Percentiles rank a stretch among this genome's conserved stretches.
phyloP scores from a whole-genome alignment of 2,888 invertebrate species.

The Tanypteryx hageni region DNA sequence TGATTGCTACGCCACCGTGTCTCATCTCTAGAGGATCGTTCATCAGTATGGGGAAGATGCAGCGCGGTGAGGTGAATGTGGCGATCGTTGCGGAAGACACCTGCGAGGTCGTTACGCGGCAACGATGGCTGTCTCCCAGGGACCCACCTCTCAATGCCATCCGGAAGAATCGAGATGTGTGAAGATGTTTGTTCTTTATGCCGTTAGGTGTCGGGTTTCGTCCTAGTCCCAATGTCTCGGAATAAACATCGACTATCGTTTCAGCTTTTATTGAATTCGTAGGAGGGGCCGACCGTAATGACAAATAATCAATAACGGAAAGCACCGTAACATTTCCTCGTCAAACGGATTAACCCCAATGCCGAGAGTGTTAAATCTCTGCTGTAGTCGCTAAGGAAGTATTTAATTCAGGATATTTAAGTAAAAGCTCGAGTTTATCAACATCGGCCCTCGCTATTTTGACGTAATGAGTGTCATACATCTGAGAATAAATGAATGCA shows the following conservation, averaged over 20 bases:
- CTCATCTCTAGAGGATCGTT: constrained; percentile 6
- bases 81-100: neutral
- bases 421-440: too few relatives aligned
- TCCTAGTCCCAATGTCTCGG: neutral
- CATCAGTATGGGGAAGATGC: constrained; percentile 12
- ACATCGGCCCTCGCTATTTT: too few relatives aligned
- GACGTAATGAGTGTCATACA: too few relatives aligned
- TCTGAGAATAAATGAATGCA: too few relatives aligned
- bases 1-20: neutral
- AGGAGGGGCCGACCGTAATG: neutral
- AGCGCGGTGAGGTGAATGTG: neutral
- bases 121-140: neutral
- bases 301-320: neutral
- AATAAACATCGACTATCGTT: neutral
- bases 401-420: too few relatives aligned
- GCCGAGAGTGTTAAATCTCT: too few relatives aligned
- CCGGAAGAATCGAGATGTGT: constrained; percentile 7
- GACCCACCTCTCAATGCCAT: neutral
- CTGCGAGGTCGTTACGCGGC: neutral
- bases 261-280: neutral
- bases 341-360: neutral
- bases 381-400: too few relatives aligned
- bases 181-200: neutral
- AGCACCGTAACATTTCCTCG: neutral
- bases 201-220: neutral